Base-by-base conservation (phyloP, 2,113 vertebrate genomes). In the Mustela lutreola region DNA sequence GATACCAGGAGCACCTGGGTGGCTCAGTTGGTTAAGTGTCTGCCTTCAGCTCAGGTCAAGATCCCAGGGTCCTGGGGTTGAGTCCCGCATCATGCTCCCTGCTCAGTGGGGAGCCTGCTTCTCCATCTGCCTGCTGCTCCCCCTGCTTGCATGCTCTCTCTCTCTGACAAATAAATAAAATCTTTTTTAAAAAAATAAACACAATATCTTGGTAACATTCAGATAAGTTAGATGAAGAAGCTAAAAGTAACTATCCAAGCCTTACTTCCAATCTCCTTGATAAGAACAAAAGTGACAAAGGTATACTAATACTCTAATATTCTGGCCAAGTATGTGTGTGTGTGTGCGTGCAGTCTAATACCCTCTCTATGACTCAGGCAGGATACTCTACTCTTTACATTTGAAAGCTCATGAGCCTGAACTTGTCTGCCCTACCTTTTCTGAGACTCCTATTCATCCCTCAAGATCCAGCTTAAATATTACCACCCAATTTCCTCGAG, bases 241-340 rank as follows among this genome's bases (percentile, higher is more conserved):
- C 88, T 87, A 80, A 87, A 79, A 71, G 60, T 75, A 79, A 95
- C 5, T 22, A 65, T n/a, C 36, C 39, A 56, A 89, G 42, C 53
- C 70, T 50, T 15, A 42, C 56, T 45, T 83, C 67, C 28, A 31
- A 5, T 62, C 88, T 94, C 95, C 89, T 50, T 80, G 36, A 83
- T 87, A 90, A 89, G 67, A 96, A 96, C 42, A 73, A 91, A 97
- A 91, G n/a, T 94, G 65, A 81, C 39, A 90, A 71, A 91, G 62
- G 22, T 67, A 76, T 84, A 92, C 58, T 63, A 79, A 93, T 48
- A 82, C 18, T 70, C 76, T 80, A 67, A 92, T 56, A 58, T 12
- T 79, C 50, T 80, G 12, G 86, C 83, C 58, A 60, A n/a, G 56
- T 65, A 36, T 12, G 31, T 16, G 28, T 33, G 28, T 24, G 22